phyloP scores from a whole-genome alignment of 2,797 vertebrate genomes.

The Petrocephalus sullivani region DNA sequence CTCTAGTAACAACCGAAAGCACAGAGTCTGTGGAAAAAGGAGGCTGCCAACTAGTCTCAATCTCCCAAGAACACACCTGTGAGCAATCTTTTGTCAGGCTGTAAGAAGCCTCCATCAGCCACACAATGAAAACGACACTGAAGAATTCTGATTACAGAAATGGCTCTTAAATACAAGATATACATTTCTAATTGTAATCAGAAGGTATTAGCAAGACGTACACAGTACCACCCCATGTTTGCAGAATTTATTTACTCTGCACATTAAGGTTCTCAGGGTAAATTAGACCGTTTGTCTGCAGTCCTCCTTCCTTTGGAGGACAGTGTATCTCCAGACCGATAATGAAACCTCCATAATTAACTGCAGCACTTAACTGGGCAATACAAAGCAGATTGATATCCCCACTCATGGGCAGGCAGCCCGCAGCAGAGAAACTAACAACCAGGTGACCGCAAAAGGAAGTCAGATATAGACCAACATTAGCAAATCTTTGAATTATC shows the following conservation, averaged over 20 bases:
- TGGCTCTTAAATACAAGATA: background rate
- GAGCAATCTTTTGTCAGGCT: background rate
- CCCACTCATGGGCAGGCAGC: background rate
- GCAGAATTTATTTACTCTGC: background rate
- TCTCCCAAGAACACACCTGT: background rate
- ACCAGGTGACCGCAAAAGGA: background rate
- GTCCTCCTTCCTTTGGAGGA: background rate
- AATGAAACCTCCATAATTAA: slow-evolving; percentile 4
- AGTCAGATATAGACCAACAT: background rate
- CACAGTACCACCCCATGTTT: background rate
- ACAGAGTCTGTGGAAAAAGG: background rate
- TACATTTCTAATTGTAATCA: background rate
- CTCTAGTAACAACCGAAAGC: background rate
- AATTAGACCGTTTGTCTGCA: background rate
- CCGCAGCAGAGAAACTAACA: background rate
- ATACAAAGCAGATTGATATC: background rate
- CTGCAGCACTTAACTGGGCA: background rate
- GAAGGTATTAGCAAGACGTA: background rate
- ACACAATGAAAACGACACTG: background rate
- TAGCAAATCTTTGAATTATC: background rate
- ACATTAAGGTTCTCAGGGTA: background rate
- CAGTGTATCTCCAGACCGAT: background rate
- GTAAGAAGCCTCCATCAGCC: background rate
- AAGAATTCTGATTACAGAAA: background rate
- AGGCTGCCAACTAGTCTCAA: background rate